phyloP scores from a whole-genome alignment of 2,113 vertebrate genomes.

The Bujurquina vittata region DNA sequence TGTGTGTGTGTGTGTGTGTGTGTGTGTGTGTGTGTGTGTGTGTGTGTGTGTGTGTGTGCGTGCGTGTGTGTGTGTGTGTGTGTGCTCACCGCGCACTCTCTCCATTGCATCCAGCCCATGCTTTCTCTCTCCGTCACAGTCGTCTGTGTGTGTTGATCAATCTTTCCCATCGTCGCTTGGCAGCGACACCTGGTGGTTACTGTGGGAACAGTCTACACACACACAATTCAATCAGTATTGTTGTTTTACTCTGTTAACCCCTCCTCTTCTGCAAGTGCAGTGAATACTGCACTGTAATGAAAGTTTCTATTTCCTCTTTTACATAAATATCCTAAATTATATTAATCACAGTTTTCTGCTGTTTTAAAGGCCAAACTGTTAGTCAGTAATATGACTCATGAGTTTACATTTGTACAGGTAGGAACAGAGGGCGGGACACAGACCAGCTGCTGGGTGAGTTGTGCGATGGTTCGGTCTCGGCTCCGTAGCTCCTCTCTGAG shows the following conservation, averaged over 20 bases:
- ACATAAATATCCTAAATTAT: not conserved
- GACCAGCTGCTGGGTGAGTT: slow-evolving; percentile 85
- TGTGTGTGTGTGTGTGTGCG: not conserved
- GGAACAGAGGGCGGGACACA: not conserved
- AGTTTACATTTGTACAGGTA: not conserved
- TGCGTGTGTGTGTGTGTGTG: not conserved
- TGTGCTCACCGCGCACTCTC: slow-evolving; percentile 44
- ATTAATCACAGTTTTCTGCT: not conserved
- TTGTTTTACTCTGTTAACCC: no score
- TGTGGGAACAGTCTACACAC: slow-evolving; percentile 44
- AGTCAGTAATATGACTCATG: no score
- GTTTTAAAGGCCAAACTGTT: no score
- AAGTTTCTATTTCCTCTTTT: not conserved
- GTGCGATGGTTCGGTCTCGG: slow-evolving; percentile 88
- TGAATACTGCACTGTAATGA: no score
- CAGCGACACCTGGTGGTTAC: slow-evolving; percentile 60
- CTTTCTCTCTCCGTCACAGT: slow-evolving; percentile 37
- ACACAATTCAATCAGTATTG: not conserved
- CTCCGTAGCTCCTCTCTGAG: slow-evolving; percentile 89
- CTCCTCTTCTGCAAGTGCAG: no score
- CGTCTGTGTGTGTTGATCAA: slow-evolving; percentile 60
- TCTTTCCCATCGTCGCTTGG: slow-evolving; percentile 29
- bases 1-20: not conserved
- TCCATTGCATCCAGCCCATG: slow-evolving; percentile 66
- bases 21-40: not conserved